Conservation (phyloP, 2,113 vertebrate species). For the Nothobranchius furzeri region DNA sequence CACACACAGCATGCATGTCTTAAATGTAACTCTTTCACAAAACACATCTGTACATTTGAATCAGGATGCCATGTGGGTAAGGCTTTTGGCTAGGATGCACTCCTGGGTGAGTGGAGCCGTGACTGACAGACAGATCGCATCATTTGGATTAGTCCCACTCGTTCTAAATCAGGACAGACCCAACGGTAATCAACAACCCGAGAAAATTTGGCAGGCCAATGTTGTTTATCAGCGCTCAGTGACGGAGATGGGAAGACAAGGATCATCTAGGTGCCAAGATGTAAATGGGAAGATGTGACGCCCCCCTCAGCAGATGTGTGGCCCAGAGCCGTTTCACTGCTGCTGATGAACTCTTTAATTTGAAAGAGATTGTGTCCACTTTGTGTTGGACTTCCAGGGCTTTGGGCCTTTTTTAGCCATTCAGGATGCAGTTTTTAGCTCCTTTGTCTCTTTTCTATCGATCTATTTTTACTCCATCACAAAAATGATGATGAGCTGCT, state of each 20-base stretch:
- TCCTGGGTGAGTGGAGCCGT: conserved; percentile 26
- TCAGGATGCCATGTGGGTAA: neutral
- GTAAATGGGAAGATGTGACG: conserved; percentile 67
- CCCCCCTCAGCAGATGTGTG: conserved; percentile 62
- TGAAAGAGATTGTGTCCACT: conserved; percentile 20
- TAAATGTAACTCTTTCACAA: no score
- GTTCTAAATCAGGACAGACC: conserved; percentile 64
- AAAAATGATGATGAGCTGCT: neutral
- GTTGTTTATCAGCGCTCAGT: conserved; percentile 68
- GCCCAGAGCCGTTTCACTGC: conserved; percentile 39
- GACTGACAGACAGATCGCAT: conserved; percentile 61
- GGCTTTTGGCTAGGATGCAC: neutral
- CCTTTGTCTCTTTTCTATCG: neutral
- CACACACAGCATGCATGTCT: no score
- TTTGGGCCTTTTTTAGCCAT: neutral
- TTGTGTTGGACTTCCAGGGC: neutral
- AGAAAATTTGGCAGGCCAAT: conserved; percentile 61
- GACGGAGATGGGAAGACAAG: conserved; percentile 55
- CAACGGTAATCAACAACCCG: conserved; percentile 65
- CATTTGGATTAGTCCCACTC: conserved; percentile 63
- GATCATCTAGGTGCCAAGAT: conserved; percentile 61
- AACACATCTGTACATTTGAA: no score
- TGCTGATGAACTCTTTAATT: conserved; percentile 55
- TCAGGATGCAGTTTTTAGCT: neutral
- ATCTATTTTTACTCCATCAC: neutral